A percentile compares a stretch with the other conserved stretches of the same genome.
phyloP scores from a whole-genome alignment of 1,140 invertebrate genomes.

The Leptopilina boulardi region DNA sequence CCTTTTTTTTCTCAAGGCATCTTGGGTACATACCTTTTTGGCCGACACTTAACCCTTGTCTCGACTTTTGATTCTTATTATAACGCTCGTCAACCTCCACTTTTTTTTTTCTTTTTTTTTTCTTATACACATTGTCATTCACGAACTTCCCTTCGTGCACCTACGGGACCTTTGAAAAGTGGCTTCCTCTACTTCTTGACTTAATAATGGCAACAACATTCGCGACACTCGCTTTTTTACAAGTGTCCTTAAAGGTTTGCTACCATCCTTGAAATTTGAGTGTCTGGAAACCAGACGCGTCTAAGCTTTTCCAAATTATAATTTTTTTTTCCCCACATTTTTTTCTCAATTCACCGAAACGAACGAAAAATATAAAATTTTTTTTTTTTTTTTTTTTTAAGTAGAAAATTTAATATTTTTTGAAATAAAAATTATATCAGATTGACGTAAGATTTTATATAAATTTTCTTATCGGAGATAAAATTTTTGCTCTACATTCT shows the following conservation, averaged over 20 bases:
- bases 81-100: conserved; percentile 7
- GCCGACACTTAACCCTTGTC: conserved; percentile 20
- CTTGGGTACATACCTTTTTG: conserved; percentile 17
- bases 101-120: background rate
- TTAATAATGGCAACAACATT: conserved; percentile 31
- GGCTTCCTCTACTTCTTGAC: conserved; percentile 30
- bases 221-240: conserved; percentile 15
- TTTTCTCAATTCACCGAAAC: background rate
- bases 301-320: conserved; percentile 9
- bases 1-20: conserved; percentile 10
- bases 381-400: too few relatives aligned
- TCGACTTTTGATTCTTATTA: conserved; percentile 15
- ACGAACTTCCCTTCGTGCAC: conserved; percentile 25
- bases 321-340: background rate
- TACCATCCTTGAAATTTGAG: conserved; percentile 22
- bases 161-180: conserved; percentile 29
- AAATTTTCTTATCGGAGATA: background rate
- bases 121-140: background rate
- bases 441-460: too few relatives aligned
- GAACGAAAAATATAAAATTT: background rate
- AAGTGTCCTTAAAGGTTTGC: conserved; percentile 30
- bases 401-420: too few relatives aligned
- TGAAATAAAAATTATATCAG: background rate
- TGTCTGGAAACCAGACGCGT: conserved; percentile 17
- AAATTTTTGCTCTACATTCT: background rate